A percentile compares a stretch with the other conserved stretches of the same genome.
Conservation (phyloP, 1,140 invertebrate species). For the Penaeus chinensis region DNA sequence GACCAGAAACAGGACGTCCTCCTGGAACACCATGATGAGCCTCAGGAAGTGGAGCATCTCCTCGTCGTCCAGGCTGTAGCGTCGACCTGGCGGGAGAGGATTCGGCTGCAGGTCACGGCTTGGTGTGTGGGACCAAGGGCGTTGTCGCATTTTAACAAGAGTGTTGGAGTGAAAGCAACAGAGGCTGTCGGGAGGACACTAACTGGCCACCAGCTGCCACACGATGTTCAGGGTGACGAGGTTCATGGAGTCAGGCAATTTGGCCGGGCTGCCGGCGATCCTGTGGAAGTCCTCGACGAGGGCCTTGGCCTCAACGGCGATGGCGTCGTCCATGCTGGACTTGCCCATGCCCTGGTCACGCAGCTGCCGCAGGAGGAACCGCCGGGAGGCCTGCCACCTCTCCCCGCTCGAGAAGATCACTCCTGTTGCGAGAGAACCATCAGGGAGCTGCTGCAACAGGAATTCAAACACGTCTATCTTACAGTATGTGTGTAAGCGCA, state of each 20-base stretch:
- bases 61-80: constrained; percentile 42
- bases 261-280: constrained; percentile 15
- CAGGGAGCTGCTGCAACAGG: background rate
- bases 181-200: background rate
- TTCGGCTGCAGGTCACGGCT: too few species aligned
- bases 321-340: constrained; percentile 66
- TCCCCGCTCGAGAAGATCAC: constrained; percentile 45
- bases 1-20: background rate
- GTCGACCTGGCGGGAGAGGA: constrained; percentile 16
- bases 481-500: background rate
- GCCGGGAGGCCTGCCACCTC: constrained; percentile 67
- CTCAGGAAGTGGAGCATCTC: constrained; percentile 16
- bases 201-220: constrained; percentile 59
- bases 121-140: too few species aligned
- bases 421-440: constrained; percentile 1
- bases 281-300: constrained; percentile 35
- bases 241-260: constrained; percentile 35
- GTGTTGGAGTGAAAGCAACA: background rate
- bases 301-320: constrained; percentile 58
- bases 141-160: background rate
- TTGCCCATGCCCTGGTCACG: constrained; percentile 68
- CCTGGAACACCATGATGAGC: constrained; percentile 27
- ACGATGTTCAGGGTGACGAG: constrained; percentile 56
- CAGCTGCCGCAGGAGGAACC: constrained; percentile 67
- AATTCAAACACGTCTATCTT: background rate